Conservation (phyloP, 1,140 invertebrate species). For the Cephus cinctus region DNA sequence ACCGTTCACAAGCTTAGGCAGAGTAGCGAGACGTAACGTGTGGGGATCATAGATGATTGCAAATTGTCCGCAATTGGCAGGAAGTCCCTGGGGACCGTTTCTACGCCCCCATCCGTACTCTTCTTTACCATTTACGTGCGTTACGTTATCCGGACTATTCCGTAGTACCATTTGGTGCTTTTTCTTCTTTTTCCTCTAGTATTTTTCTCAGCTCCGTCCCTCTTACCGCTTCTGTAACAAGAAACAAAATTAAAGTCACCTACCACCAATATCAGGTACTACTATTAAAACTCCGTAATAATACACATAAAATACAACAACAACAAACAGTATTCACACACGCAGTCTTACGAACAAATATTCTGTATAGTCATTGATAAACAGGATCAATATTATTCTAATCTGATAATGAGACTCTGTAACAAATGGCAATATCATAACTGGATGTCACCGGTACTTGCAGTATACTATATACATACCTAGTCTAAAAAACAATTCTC, state of each 20-base stretch:
- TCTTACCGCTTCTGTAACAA: neutral
- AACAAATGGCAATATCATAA: no score
- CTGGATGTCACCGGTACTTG: constrained; percentile 1
- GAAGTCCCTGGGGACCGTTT: constrained; percentile 49
- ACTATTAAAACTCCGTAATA: no score
- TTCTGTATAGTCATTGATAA: no score
- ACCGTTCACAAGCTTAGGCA: no score
- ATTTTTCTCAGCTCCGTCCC: neutral
- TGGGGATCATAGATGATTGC: constrained; percentile 52
- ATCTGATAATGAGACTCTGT: constrained; percentile 20
- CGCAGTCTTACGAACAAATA: no score
- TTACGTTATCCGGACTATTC: neutral
- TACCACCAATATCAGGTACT: no score
- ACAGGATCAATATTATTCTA: constrained; percentile 29
- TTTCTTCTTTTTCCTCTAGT: neutral
- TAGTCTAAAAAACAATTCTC: no score
- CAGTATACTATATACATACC: neutral
- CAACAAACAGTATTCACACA: no score
- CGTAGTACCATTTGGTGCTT: no score
- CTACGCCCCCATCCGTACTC: constrained; percentile 40
- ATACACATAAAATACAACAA: no score
- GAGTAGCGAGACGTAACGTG: constrained; percentile 36
- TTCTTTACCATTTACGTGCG: no score
- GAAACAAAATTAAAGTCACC: no score
- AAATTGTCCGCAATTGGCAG: constrained; percentile 56